Base-by-base conservation (phyloP, 2,113 vertebrate species). In the Malurus elegans region DNA sequence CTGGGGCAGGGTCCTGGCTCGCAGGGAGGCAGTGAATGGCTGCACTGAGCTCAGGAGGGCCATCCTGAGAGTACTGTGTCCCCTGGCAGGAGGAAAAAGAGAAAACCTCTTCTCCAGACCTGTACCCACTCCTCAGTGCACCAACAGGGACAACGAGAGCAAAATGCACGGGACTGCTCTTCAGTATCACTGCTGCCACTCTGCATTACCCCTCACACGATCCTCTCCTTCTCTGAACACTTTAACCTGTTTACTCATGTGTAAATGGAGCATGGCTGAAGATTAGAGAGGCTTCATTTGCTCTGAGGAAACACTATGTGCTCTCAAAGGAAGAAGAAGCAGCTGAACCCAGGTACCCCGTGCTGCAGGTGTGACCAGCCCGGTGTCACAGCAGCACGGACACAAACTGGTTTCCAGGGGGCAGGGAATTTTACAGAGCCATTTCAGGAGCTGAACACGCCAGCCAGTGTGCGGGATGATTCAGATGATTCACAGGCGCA, bases 171-270 rank as follows among this genome's bases (percentile, higher is more conserved):
- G 36, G 73, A 94, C 60, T 96, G 44, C 61, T 93, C 76, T 40
- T 42, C 88, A 71, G 75, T 92, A 97, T 95, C 94, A 50, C 79
- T 85, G 6, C 94, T 93, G 90, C 86, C 95, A 93, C 92, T 95
- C 87, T 65, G 76, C 70, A 92, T 93, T 93, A 91, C 66, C 94
- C 76, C 90, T 94, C 26, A 48, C 84, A 92, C 17, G 93, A 94
- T 72, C 93, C 95, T 76, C 62, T 74, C 71, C 1, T 88, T 96
- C 92, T 87, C 86, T 34, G 66, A 96, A 72, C 79, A 96, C 72
- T 92, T 97, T 96, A 96, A 98, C 85, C 67, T 94, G 83, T 96
- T 97, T 97, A 84, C 80, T 97, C 92, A 94, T 67, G 70, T 95
- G 82, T 92, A 96, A 96, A 94, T 94, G 86, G 94, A 96, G 75